phyloP scores from a whole-genome alignment of 2,113 vertebrate genomes.

The Equus przewalskii region DNA sequence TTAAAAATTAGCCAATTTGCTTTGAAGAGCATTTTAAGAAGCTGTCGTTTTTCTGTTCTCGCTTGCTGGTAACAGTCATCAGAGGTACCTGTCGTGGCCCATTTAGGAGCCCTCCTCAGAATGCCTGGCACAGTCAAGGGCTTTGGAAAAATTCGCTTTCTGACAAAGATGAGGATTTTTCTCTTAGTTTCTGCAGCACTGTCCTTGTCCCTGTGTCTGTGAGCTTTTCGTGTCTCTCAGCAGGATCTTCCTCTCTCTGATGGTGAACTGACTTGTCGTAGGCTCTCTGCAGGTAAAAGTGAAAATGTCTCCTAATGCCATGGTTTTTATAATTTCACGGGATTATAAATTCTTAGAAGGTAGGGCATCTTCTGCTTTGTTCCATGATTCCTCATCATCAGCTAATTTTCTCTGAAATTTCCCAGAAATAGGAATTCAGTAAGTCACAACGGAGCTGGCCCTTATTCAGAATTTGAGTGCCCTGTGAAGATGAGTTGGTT shows the following conservation, averaged over 20 bases:
- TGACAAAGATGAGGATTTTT: background rate
- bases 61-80: background rate
- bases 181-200: background rate
- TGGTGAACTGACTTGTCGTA: background rate
- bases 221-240: background rate
- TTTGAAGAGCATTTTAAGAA: background rate
- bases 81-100: background rate
- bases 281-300: background rate
- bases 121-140: background rate
- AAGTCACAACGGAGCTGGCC: background rate
- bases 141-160: background rate
- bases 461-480: background rate
- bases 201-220: background rate
- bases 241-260: background rate
- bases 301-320: background rate
- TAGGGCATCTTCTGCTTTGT: background rate
- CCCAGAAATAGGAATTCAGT: background rate
- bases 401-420: background rate
- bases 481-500: background rate
- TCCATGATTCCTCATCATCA: background rate
- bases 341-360: background rate
- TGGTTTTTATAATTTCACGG: background rate
- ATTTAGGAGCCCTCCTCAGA: background rate
- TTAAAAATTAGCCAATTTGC: background rate
- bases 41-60: background rate